Conservation (phyloP, 1,140 invertebrate genomes). For the Agrypnia vestita region DNA sequence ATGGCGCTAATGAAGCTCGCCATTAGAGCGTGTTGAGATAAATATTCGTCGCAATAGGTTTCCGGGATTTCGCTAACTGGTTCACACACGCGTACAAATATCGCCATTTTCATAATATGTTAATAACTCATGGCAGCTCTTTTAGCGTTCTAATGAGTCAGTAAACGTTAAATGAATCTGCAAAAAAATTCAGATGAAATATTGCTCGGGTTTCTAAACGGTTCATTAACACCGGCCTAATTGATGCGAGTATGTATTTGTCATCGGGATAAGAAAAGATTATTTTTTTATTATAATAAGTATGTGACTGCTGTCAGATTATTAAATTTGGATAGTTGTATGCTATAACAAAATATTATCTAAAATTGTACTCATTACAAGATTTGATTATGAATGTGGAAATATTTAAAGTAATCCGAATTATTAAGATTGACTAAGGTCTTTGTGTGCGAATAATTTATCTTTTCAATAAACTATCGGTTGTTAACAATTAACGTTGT, state of each 20-base stretch:
- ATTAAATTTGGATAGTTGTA: too few relatives aligned
- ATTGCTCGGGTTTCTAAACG: constrained; percentile 9
- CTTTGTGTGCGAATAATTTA: too few relatives aligned
- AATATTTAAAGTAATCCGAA: too few relatives aligned
- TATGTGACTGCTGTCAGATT: too few relatives aligned
- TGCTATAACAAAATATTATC: too few relatives aligned
- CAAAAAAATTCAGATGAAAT: constrained; percentile 7
- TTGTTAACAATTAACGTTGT: too few relatives aligned
- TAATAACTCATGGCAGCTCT: constrained; percentile 12
- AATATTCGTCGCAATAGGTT: constrained; percentile 19
- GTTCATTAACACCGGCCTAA: not conserved
- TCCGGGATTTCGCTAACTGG: constrained; percentile 42
- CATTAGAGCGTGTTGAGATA: constrained; percentile 31
- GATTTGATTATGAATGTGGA: too few relatives aligned
- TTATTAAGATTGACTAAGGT: too few relatives aligned
- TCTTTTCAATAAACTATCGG: too few relatives aligned
- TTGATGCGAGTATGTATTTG: constrained; percentile 7
- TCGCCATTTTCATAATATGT: constrained; percentile 26
- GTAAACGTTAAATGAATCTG: constrained; percentile 24
- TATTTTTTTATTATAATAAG: too few relatives aligned
- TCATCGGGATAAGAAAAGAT: not conserved
- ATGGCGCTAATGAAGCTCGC: constrained; percentile 40
- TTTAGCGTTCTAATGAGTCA: not conserved
- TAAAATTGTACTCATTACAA: too few relatives aligned
- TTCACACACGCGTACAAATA: constrained; percentile 26